Conservation (phyloP, 2,888 invertebrate genomes). For the Hypena proboscidalis region DNA sequence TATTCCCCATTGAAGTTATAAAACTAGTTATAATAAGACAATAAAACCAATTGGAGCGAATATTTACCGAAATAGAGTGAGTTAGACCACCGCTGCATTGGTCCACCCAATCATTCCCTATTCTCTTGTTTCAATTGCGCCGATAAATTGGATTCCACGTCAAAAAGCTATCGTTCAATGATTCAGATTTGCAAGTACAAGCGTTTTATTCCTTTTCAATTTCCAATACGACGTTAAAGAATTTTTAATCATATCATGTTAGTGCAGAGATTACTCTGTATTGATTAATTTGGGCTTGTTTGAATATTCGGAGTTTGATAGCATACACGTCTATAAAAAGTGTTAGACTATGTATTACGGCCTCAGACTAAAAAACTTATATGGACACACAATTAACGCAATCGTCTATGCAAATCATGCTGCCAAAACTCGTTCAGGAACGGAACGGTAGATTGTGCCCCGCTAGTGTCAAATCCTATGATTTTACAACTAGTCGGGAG, state of each 20-base stretch:
- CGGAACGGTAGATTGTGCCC: too few relatives aligned
- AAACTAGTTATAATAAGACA: constrained; percentile 25
- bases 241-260: constrained; percentile 39
- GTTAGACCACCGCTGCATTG: constrained; percentile 40
- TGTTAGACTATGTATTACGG: too few relatives aligned
- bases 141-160: constrained; percentile 57
- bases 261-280: not conserved
- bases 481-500: not conserved
- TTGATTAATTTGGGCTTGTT: constrained; percentile 1
- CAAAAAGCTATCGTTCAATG: constrained; percentile 56
- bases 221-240: constrained; percentile 31
- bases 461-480: not conserved
- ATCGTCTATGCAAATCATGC: too few relatives aligned
- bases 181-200: constrained; percentile 55
- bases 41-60: constrained; percentile 34
- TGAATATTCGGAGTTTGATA: not conserved
- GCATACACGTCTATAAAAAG: not conserved
- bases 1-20: constrained; percentile 19
- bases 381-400: too few relatives aligned
- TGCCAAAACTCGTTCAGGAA: too few relatives aligned
- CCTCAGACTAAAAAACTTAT: too few relatives aligned
- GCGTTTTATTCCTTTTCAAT: constrained; percentile 49
- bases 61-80: constrained; percentile 42
- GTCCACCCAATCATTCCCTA: constrained; percentile 51
- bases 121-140: constrained; percentile 52